Percentiles rank a stretch among this genome's conserved stretches.
phyloP scores from a whole-genome alignment of 1,140 invertebrate species.

The Solenopsis invicta region DNA sequence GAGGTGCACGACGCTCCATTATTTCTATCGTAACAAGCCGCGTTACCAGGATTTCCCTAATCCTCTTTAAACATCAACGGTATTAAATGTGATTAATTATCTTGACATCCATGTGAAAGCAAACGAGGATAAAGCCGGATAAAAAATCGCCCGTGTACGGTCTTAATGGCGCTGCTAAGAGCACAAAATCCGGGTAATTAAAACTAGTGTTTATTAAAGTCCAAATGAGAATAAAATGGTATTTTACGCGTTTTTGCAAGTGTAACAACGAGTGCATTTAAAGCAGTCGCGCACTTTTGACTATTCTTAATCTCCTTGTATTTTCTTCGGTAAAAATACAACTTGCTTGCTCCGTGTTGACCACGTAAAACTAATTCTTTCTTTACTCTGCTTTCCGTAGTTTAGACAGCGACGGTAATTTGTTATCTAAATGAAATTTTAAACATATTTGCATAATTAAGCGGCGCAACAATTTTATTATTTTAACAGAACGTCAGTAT shows the following conservation, averaged over 20 bases:
- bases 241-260: conserved; percentile 5
- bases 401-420: conserved; percentile 15
- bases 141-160: conserved; percentile 33
- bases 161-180: conserved; percentile 17
- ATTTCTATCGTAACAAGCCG: conserved; percentile 54
- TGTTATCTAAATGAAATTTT: background rate
- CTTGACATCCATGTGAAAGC: conserved; percentile 42
- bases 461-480: conserved; percentile 14
- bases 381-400: background rate
- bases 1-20: conserved; percentile 52
- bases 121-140: conserved; percentile 13
- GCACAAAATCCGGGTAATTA: conserved; percentile 32
- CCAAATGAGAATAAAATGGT: conserved; percentile 26
- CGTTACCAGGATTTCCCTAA: conserved; percentile 41
- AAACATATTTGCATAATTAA: conserved; percentile 10
- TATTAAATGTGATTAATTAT: conserved; percentile 60
- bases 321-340: background rate
- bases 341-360: background rate
- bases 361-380: conserved; percentile 51
- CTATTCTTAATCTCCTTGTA: conserved; percentile 27
- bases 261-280: conserved; percentile 38
- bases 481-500: background rate
- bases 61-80: conserved; percentile 56
- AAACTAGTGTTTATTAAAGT: conserved; percentile 45
- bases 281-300: conserved; percentile 23